Base-by-base conservation (phyloP, 2,888 invertebrate species). In the Kryphioiulus occultus region DNA sequence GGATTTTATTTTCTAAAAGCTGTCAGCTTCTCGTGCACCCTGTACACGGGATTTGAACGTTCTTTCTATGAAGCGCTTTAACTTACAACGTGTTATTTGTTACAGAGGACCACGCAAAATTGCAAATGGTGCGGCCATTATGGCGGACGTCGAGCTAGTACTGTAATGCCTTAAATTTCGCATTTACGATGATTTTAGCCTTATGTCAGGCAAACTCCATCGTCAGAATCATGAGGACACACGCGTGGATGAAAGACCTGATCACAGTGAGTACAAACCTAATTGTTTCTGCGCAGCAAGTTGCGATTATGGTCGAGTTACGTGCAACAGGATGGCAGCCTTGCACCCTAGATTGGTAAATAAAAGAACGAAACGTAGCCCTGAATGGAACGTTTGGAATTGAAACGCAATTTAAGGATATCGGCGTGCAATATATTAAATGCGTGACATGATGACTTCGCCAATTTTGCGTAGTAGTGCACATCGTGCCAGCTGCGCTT, bases 171-270 rank as follows among this genome's bases (percentile, higher is more conserved):
- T 85, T 85, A 85, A n/a, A 42, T 85, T 85, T 85, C 85, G 39
- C 85, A 85, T 42, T 44, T 85, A 19, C 85, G 44, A 85, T 85
- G 39, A 42, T 22, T 85, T 85, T 39, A 44, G 44, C 22, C 44
- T 85, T 85, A 85, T 85, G 85, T 44, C 85, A 44, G 44, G 44
- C 44, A 85, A 39, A 85, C 85, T 42, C 42, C 22, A 85, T 85
- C 44, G 42, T 22, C 39, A 39, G 44, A 85, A 44, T 85, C 35
- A 44, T 44, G 42, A 85, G 85, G 26, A 85, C 39, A 44, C 22
- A 22, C 42, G 32, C 12, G 85, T 85, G 39, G 85, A 44, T 26
- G 85, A 85, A 22, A 85, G 39, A 3, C 44, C 39, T 22, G 85
- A 85, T 85, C 42, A 22, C 85, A 26, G 85, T 85, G 44, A 85